phyloP scores from a whole-genome alignment of 2,797 vertebrate species.

The Orestias chungarensis region DNA sequence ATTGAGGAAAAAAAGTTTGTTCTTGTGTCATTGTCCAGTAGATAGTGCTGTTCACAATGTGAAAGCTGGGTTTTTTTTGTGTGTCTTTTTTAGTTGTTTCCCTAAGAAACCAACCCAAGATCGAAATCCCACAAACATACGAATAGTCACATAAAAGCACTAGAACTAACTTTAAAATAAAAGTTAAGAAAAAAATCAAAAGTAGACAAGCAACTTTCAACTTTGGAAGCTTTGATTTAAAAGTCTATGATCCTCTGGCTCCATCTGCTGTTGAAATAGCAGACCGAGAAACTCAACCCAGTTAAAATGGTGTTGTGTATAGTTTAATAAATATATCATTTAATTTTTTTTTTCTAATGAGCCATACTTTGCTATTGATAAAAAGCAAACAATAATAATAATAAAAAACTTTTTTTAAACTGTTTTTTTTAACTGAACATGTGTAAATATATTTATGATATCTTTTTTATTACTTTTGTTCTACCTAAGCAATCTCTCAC shows the following conservation, averaged over 20 bases:
- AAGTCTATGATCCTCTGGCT: slow-evolving; percentile 25
- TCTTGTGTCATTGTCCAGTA: slow-evolving; percentile 12
- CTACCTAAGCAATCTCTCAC: background rate
- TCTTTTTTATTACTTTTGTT: background rate
- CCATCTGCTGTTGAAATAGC: slow-evolving; percentile 44
- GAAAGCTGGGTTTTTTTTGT: background rate
- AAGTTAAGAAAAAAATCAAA: background rate
- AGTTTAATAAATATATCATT: too few relatives aligned
- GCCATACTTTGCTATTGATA: too few relatives aligned
- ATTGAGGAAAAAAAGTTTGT: background rate
- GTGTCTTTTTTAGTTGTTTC: background rate
- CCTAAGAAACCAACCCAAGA: background rate
- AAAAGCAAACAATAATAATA: too few relatives aligned
- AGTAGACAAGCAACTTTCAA: background rate
- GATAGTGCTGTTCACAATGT: slow-evolving; percentile 20
- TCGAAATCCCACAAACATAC: background rate
- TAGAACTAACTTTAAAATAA: background rate
- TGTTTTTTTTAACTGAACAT: too few relatives aligned
- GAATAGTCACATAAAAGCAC: background rate
- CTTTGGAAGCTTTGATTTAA: slow-evolving; percentile 20
- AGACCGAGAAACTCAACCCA: too few relatives aligned
- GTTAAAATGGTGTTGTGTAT: too few relatives aligned
- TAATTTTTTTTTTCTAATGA: background rate
- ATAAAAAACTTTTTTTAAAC: too few relatives aligned
- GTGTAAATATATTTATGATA: too few relatives aligned